phyloP scores from a whole-genome alignment of 2,113 vertebrate species.

The Tachycineta bicolor region DNA sequence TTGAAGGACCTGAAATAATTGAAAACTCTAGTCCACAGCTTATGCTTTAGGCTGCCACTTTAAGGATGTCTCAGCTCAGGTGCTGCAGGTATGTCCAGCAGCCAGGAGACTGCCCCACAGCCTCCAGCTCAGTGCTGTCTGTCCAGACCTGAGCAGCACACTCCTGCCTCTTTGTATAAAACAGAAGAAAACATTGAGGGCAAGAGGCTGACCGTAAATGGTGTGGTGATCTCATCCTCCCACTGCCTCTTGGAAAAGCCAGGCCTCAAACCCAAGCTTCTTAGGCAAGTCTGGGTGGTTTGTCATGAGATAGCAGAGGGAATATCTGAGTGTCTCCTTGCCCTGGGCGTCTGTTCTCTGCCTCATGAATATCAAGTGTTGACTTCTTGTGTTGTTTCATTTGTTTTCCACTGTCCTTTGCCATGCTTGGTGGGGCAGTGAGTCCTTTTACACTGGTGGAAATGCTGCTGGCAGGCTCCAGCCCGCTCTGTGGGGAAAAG shows the following conservation, averaged over 20 bases:
- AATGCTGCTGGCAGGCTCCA: not conserved
- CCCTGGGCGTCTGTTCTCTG: not conserved
- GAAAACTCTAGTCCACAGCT: not conserved
- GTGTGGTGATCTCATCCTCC: not conserved
- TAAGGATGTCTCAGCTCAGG: not conserved
- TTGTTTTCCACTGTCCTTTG: not conserved
- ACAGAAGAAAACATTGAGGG: not conserved
- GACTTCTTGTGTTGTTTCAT: not conserved
- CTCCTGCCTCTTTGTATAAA: not conserved
- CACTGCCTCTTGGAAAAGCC: not conserved
- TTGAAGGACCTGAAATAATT: not conserved
- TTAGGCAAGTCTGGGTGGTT: not conserved
- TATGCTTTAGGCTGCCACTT: not conserved
- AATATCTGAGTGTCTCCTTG: not conserved
- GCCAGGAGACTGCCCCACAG: not conserved
- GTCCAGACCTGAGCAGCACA: not conserved
- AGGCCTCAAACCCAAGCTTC: not conserved
- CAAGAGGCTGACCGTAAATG: not conserved
- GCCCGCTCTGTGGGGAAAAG: accelerated
- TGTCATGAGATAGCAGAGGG: not conserved
- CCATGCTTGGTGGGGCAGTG: not conserved
- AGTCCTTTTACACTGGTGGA: not conserved
- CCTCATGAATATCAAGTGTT: not conserved
- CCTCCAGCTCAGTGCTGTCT: not conserved
- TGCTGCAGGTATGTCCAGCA: not conserved